Evolutionary conservation across 1,140 invertebrate genomes (phyloP), one percentile per base, ranked within the genome.

Genomic region (Potamilus streckersoni): DNA sequence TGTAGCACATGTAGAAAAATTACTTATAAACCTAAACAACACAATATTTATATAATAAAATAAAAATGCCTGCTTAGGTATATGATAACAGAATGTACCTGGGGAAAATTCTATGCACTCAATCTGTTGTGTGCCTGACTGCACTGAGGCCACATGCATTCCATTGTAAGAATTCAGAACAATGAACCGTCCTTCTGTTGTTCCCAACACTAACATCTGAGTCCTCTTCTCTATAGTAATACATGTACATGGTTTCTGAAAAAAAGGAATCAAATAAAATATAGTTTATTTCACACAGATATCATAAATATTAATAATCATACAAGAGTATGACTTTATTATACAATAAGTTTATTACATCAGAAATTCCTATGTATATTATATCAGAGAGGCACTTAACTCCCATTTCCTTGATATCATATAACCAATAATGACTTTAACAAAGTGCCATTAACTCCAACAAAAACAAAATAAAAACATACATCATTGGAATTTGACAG

Each of bases 121-220:
- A 94, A 97, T 84, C 93, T 96, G 58, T 95, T 91, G 8, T 94
- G 94, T 6, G 82, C 95, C 97, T 2, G 97, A 95, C 86, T 95
- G 90, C 1, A 97, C 90, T 0, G 96, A 96, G 8, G 95, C 93
- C 2, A 96, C 93, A 23, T 95, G 93, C 13, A 93, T 92, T 5
- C 96, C 96, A 62, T 94, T 94, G 80, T 96, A 94, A 15, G 94
- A 93, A 83, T 96, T 95, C 17, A 97, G 90, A 14, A 97, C 94
- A n/a, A 96, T 91, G 67, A 97, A 91, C 87, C 96, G 94, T 1
- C 96, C 96, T 83, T 96, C 95, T 1, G 94, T 94, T 79, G 95
- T 87, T 1, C 87, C 87, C 15, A 87, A 68, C 19, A 82, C 84
- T 14, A 87, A 60, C 19, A 86, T 67, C 0, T 75, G 61, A 49